phyloP scores from a whole-genome alignment of 1,140 invertebrate genomes.

The Drosophila ogumai region DNA sequence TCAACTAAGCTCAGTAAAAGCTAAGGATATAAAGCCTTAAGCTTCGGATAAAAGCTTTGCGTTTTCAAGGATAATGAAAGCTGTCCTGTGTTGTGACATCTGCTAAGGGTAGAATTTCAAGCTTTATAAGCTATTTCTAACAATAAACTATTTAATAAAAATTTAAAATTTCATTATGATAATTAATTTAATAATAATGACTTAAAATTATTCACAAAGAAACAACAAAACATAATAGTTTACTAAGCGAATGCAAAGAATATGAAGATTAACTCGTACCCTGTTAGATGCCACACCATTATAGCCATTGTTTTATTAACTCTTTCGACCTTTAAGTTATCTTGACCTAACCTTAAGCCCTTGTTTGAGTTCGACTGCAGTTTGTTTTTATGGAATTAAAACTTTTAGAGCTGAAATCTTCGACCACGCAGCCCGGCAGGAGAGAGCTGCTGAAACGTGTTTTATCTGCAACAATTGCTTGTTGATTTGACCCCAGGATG shows the following conservation, averaged over 20 bases:
- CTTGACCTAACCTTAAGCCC: conserved; percentile 41
- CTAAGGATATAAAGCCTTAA: too few relatives aligned
- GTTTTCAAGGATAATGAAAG: not conserved
- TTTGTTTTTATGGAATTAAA: conserved; percentile 81
- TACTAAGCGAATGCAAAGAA: not conserved
- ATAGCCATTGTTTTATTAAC: not conserved
- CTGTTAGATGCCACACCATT: not conserved
- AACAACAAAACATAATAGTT: not conserved
- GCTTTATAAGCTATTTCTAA: not conserved
- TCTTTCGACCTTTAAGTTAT: conserved; percentile 12
- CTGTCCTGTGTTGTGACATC: not conserved
- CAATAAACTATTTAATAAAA: too few relatives aligned
- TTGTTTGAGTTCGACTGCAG: conserved; percentile 55
- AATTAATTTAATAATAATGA: too few relatives aligned
- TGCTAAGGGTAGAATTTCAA: not conserved
- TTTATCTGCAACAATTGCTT: conserved; percentile 81
- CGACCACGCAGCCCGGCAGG: conserved; percentile 24
- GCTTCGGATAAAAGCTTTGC: conserved; percentile 15
- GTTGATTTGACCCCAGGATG: conserved; percentile 67
- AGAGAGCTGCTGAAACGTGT: conserved; percentile 52
- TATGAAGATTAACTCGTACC: not conserved
- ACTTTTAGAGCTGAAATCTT: conserved; percentile 61
- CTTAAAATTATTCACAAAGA: not conserved
- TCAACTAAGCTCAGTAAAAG: not conserved
- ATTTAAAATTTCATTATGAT: not conserved